These are phyloP conservation scores for Paralichthys olivaceus DNA, from an alignment of 2,113 vertebrate genomes.

Conservation along the genomic window DNA sequence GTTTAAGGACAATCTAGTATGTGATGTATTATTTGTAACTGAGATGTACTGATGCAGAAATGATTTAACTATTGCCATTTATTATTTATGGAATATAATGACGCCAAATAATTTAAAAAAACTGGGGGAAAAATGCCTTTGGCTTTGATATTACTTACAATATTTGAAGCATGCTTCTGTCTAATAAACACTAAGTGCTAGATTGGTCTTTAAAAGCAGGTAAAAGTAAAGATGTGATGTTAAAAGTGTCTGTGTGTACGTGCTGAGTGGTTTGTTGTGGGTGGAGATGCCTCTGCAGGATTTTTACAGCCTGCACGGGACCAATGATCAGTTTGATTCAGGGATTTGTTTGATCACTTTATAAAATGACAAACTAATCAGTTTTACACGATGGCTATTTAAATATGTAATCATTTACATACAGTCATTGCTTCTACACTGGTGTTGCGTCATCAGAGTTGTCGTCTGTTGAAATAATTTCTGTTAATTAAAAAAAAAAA, in stretches of 20 bases:
- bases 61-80: constrained; percentile 1
- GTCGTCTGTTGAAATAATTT: background rate
- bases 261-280: background rate
- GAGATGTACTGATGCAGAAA: constrained; percentile 10
- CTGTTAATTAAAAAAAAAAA: background rate
- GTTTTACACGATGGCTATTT: background rate
- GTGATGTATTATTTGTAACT: constrained; percentile 30
- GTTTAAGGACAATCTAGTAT: constrained; percentile 28
- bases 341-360: constrained; percentile 16
- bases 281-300: background rate
- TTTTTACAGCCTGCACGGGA: background rate
- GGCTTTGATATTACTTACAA: background rate
- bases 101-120: background rate
- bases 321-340: too few relatives aligned
- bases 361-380: background rate
- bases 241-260: background rate
- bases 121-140: background rate
- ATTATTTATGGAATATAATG: background rate
- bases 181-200: constrained; percentile 41
- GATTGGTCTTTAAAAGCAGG: constrained; percentile 16
- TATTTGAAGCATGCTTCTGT: constrained; percentile 35
- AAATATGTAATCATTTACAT: background rate
- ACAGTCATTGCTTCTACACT: background rate
- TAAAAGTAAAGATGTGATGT: background rate
- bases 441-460: background rate